These are phyloP conservation scores for Vulpes ferrilata DNA, from an alignment of 2,113 vertebrate genomes.

Conservation along the genomic window DNA sequence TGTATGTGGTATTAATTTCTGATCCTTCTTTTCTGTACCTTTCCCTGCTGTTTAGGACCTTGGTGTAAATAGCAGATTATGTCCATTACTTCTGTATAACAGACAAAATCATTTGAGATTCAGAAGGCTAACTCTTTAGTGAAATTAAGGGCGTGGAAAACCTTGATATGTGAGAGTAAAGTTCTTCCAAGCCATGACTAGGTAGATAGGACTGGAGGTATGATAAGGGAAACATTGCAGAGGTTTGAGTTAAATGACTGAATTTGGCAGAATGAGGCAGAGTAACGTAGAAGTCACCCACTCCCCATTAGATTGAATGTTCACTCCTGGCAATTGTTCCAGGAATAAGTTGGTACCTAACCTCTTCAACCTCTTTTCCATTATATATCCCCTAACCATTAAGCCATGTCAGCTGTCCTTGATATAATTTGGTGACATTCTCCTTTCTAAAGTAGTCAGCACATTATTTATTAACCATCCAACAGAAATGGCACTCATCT, in stretches of 20 bases:
- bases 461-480: not conserved
- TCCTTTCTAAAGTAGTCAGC: too few species aligned
- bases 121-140: not conserved
- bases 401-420: too few species aligned
- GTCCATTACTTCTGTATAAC: not conserved
- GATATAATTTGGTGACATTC: too few species aligned
- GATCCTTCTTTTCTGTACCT: not conserved
- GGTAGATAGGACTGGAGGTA: fast-evolving
- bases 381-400: not conserved
- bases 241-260: not conserved
- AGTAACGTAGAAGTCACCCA: not conserved
- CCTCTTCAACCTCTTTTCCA: fast-evolving
- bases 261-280: not conserved
- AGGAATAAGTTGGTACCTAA: fast-evolving
- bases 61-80: not conserved
- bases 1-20: not conserved
- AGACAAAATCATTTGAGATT: not conserved
- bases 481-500: not conserved
- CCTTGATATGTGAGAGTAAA: not conserved
- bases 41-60: too few species aligned
- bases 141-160: not conserved
- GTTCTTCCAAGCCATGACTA: not conserved
- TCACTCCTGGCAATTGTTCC: too few species aligned
- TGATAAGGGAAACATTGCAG: not conserved
- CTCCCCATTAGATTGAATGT: not conserved